These are phyloP conservation scores for Sarcophaga caerulescens DNA, from an alignment of 2,888 invertebrate genomes.

Conservation along the genomic window DNA sequence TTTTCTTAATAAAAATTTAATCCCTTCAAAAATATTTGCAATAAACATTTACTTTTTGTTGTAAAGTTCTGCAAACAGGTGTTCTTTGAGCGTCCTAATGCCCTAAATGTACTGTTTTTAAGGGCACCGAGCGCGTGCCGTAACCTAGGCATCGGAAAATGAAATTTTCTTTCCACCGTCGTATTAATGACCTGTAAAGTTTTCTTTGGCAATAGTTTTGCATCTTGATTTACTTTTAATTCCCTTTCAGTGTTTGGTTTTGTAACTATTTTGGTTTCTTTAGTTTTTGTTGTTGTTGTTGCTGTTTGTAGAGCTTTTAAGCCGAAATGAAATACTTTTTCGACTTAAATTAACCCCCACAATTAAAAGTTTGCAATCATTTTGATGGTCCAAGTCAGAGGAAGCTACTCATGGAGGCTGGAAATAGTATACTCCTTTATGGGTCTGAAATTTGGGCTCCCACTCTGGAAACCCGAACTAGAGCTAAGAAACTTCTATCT, in stretches of 20 bases:
- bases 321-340: neutral
- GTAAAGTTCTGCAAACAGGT: too few species aligned
- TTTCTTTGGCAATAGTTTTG: slow-evolving; percentile 44
- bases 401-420: too few species aligned
- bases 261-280: neutral
- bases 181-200: slow-evolving; percentile 20
- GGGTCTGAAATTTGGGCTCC: too few species aligned
- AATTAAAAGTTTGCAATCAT: slow-evolving; percentile 59
- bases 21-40: too few species aligned
- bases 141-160: neutral
- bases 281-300: neutral
- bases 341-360: slow-evolving; percentile 44
- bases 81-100: too few species aligned
- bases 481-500: too few species aligned
- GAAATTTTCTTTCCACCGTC: slow-evolving; percentile 1
- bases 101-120: too few species aligned
- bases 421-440: too few species aligned
- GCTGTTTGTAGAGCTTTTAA: neutral
- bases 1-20: too few species aligned
- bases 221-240: neutral
- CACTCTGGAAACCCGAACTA: too few species aligned
- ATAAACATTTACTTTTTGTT: too few species aligned
- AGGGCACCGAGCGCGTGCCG: neutral
- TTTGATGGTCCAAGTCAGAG: too few species aligned
- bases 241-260: neutral